Evolutionary conservation across 2,113 vertebrate genomes (phyloP).

Genomic region (Prunella himalayana): DNA sequence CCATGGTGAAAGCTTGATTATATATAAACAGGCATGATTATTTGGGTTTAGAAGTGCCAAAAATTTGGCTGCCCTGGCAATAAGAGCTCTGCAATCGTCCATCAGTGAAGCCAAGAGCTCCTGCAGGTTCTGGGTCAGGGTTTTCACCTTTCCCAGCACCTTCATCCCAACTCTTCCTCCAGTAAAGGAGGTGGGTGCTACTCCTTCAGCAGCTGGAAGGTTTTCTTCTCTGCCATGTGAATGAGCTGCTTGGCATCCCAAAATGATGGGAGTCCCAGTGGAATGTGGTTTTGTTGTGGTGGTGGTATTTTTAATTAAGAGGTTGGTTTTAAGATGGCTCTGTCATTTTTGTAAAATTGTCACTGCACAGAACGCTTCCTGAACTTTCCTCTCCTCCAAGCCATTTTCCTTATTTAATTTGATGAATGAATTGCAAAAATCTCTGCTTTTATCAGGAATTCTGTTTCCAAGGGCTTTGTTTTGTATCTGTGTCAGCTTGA

Average conservation of each 20-base stretch:
- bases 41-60: neutral
- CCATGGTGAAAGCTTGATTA: neutral
- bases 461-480: slow-evolving; percentile 15
- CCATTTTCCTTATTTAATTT: neutral
- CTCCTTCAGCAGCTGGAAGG: neutral
- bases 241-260: neutral
- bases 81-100: neutral
- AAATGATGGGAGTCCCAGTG: rapidly evolving
- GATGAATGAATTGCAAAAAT: neutral
- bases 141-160: neutral
- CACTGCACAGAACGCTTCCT: neutral
- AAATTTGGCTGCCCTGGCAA: neutral
- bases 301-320: neutral
- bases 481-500: neutral
- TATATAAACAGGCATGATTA: neutral
- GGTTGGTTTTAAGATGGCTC: neutral
- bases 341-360: neutral
- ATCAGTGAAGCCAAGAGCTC: neutral
- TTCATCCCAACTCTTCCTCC: neutral
- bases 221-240: neutral
- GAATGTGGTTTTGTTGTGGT: neutral
- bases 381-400: neutral
- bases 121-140: neutral
- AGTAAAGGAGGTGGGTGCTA: neutral
- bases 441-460: neutral